These are phyloP conservation scores for Chrysodeixis includens DNA, from an alignment of 2,888 invertebrate species.

Conservation along the genomic window DNA sequence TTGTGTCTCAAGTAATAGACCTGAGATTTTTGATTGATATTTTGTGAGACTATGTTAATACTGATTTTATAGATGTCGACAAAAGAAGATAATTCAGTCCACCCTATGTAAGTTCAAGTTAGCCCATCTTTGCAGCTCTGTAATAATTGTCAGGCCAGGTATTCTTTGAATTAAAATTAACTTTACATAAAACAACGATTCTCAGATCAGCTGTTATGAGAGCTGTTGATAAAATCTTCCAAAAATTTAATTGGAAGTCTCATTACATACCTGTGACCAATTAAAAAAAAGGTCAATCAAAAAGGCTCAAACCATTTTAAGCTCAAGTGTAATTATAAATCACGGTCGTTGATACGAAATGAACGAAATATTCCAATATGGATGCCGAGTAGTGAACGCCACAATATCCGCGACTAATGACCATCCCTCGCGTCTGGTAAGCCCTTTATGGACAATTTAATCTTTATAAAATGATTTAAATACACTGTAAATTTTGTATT, in stretches of 20 bases:
- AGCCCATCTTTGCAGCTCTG: too few relatives aligned
- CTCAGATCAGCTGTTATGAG: too few relatives aligned
- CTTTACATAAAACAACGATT: too few relatives aligned
- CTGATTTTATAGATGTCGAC: too few relatives aligned
- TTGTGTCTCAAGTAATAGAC: too few relatives aligned
- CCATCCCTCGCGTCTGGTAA: slow-evolving; percentile 6
- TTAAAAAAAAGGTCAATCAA: background rate
- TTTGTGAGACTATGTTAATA: too few relatives aligned
- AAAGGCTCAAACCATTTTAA: background rate
- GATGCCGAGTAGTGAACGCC: slow-evolving; percentile 11
- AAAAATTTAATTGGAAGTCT: background rate
- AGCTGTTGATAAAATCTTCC: too few relatives aligned
- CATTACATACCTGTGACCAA: background rate
- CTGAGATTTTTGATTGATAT: too few relatives aligned
- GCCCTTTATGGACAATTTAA: slow-evolving; percentile 22
- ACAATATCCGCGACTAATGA: slow-evolving; percentile 30
- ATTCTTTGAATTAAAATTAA: too few relatives aligned
- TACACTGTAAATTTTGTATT: background rate
- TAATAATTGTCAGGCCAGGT: too few relatives aligned
- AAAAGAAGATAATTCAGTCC: too few relatives aligned
- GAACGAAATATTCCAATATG: slow-evolving; percentile 18
- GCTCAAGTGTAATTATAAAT: slow-evolving; percentile 13
- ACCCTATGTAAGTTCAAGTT: too few relatives aligned
- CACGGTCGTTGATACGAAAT: slow-evolving; percentile 13
- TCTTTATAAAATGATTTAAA: slow-evolving; percentile 11